phyloP scores from a whole-genome alignment of 2,797 vertebrate genomes.

The Schizothorax lantsangensis region DNA sequence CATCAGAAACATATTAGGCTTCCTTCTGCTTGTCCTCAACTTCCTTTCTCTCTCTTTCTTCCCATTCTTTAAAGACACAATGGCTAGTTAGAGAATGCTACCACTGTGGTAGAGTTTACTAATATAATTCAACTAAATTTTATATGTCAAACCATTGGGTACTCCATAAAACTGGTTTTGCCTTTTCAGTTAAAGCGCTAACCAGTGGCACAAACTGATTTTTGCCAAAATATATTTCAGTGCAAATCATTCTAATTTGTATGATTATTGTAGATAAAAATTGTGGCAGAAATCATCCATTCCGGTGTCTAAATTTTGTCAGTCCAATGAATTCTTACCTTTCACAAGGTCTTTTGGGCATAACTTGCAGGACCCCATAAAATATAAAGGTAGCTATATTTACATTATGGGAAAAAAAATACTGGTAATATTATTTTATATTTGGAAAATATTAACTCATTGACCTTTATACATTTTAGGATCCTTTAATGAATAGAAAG shows the following conservation, averaged over 20 bases:
- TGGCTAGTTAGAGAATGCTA: conserved; percentile 64
- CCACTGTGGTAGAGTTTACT: conserved; percentile 51
- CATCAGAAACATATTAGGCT: conserved; percentile 68
- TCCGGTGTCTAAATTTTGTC: not conserved
- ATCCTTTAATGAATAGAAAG: not conserved
- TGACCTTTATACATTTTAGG: not conserved
- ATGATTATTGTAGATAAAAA: not conserved
- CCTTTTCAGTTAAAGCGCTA: not conserved
- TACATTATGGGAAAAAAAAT: not conserved
- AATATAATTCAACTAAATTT: conserved; percentile 59
- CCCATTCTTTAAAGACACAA: conserved; percentile 60
- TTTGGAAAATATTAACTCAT: too few relatives aligned
- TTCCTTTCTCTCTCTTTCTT: conserved; percentile 15
- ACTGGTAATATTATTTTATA: not conserved
- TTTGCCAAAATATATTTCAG: not conserved
- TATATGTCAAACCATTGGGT: conserved; percentile 26
- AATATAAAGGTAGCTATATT: not conserved
- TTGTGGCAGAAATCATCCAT: not conserved
- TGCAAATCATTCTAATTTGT: not conserved
- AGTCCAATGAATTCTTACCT: not conserved
- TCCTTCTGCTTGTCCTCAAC: conserved; percentile 53
- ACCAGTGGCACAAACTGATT: not conserved
- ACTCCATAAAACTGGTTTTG: not conserved
- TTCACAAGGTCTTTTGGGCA: not conserved
- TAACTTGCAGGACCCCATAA: not conserved